Conservation (phyloP, 2,113 vertebrate genomes). For the Nothobranchius furzeri region DNA sequence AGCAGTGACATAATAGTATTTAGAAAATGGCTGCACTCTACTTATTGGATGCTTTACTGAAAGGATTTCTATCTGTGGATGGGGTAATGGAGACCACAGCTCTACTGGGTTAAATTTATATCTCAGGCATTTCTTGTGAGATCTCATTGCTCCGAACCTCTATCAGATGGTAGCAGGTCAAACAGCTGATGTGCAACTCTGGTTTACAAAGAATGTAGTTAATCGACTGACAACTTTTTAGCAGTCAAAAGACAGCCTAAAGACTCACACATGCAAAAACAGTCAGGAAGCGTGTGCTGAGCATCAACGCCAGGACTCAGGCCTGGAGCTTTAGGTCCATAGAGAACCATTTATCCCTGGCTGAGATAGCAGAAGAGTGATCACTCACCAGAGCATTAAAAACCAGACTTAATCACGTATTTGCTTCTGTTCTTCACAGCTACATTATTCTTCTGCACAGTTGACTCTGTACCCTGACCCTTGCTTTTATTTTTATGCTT, state of each 20-base stretch:
- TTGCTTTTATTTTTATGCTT: constrained; percentile 4
- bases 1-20: too few relatives aligned
- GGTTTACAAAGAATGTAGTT: not conserved
- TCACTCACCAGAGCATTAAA: constrained; percentile 55
- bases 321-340: constrained; percentile 39
- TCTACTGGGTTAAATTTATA: too few relatives aligned
- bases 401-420: constrained; percentile 53
- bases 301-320: constrained; percentile 38
- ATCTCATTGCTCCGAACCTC: too few relatives aligned
- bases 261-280: constrained; percentile 12
- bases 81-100: too few relatives aligned
- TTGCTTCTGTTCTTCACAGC: constrained; percentile 20
- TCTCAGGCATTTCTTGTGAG: too few relatives aligned
- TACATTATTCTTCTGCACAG: constrained; percentile 6
- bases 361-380: constrained; percentile 36
- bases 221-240: constrained; percentile 28
- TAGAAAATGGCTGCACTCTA: too few relatives aligned
- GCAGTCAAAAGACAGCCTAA: constrained; percentile 28
- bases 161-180: too few relatives aligned
- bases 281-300: constrained; percentile 52
- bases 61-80: too few relatives aligned
- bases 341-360: constrained; percentile 57
- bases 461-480: constrained; percentile 24
- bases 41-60: too few relatives aligned
- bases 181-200: too few relatives aligned